Base-by-base conservation (phyloP, 1,140 invertebrate species). In the Drosophila ercepeae region DNA sequence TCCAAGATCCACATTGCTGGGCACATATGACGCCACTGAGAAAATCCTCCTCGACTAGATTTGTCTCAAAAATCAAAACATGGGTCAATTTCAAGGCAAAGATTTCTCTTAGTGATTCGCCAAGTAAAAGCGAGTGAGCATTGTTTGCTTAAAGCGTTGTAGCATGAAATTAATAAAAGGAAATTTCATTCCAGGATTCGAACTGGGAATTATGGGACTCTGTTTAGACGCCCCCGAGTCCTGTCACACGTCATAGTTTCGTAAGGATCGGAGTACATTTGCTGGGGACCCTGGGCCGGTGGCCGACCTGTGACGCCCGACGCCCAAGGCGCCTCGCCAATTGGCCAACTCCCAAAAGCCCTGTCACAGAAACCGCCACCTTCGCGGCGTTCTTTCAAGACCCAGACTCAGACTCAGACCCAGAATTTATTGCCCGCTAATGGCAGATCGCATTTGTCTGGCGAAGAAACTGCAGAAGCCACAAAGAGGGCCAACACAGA, bases 81-180 rank as follows among this genome's bases (percentile, higher is more conserved):
- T 2, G 29, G 29, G 11, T n/a, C 29, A 2, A 1, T 29, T 9
- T 29, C 8, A 2, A 2, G 8, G 8, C 27, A 11, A 39, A 14
- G 13, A 39, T 54, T 61, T 58, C 27, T 13, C 1, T 5, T 0
- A 60, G 60, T 64, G 60, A 9, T 13, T 19, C 1, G 27, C 21
- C 14, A 29, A 16, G 36, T 19, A 21, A 42, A 2, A 3, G 11
- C 42, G 45, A 52, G 21, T 39, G 45, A 29, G 57, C 27, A 76
- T 86, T 90, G 88, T 90, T 90, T 90, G 73, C 32, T 48, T 61
- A 69, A 52, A 29, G 75, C 78, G 58, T 16, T 61, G 61, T 58
- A 67, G 72, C 89, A 78, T 90, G 89, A 90, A 90, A 90, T 90
- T 90, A 90, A 90, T 90, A 75, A 73, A 64, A 46, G 50, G 48